phyloP scores from a whole-genome alignment of 2,888 invertebrate species.

The Tenthredo distinguenda region DNA sequence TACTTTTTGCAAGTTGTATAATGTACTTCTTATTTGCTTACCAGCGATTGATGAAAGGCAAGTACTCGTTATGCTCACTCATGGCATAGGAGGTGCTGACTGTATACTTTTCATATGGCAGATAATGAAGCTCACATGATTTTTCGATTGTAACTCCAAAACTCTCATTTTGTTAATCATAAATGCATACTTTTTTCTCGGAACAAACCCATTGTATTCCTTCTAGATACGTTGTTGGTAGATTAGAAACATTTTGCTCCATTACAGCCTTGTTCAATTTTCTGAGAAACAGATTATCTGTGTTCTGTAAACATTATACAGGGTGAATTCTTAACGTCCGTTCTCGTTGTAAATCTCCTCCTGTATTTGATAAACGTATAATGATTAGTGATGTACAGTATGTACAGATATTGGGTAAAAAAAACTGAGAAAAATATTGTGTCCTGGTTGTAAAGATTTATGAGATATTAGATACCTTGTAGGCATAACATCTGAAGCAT shows the following conservation, averaged over 20 bases:
- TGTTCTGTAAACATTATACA: neutral
- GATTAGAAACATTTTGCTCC: slow-evolving; percentile 21
- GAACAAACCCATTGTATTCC: slow-evolving; percentile 32
- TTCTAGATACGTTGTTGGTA: slow-evolving; percentile 34
- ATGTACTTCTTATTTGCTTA: neutral
- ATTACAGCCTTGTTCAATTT: slow-evolving; percentile 25
- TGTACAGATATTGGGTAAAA: neutral
- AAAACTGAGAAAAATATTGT: no score
- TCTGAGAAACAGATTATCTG: neutral
- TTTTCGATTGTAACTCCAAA: slow-evolving; percentile 26
- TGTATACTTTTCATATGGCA: slow-evolving; percentile 30
- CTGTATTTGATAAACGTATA: neutral
- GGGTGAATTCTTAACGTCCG: no score
- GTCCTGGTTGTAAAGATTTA: neutral
- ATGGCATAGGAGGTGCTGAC: slow-evolving; percentile 21
- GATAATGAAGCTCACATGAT: slow-evolving; percentile 11
- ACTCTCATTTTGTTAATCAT: neutral
- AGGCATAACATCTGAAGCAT: slow-evolving; percentile 26
- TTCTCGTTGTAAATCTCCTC: neutral
- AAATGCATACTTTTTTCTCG: slow-evolving; percentile 32
- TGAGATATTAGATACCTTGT: slow-evolving; percentile 7
- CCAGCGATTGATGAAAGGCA: slow-evolving; percentile 41
- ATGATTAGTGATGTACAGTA: neutral
- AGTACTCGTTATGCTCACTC: slow-evolving; percentile 33
- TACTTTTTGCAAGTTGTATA: neutral